Conservation (phyloP, 2,797 vertebrate genomes). For the Ceyx erithaca region DNA sequence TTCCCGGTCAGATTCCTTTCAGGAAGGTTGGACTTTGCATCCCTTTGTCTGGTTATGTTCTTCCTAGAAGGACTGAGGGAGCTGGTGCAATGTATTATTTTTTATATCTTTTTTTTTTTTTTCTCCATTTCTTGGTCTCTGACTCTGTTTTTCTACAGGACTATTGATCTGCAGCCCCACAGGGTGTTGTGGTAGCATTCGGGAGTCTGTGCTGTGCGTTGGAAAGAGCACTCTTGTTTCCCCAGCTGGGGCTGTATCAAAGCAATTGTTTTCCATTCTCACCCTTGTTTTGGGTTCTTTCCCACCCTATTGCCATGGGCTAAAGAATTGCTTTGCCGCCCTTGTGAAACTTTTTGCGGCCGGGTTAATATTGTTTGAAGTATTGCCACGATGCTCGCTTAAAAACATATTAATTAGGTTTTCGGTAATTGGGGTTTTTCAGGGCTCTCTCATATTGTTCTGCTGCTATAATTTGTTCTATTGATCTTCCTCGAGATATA, state of each 20-base stretch:
- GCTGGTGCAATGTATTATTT: background rate
- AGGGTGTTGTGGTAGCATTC: background rate
- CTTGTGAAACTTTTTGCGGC: slow-evolving; percentile 23
- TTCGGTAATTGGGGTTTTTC: slow-evolving; percentile 44
- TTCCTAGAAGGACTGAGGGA: background rate
- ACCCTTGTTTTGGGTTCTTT: background rate
- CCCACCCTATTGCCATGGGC: background rate
- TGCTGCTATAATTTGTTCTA: slow-evolving; percentile 34
- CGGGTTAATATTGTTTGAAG: background rate
- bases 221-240: background rate
- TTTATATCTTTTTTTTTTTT: background rate
- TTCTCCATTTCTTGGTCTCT: background rate
- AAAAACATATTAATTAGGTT: slow-evolving; percentile 49
- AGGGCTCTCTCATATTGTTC: slow-evolving; percentile 5
- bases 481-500: slow-evolving; percentile 35
- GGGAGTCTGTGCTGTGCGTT: background rate
- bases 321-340: slow-evolving; percentile 1
- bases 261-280: background rate
- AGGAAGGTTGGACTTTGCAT: background rate
- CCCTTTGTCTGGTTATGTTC: background rate
- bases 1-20: slow-evolving; percentile 14
- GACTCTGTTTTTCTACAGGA: background rate
- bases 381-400: slow-evolving; percentile 31
- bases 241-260: background rate
- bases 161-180: slow-evolving; percentile 38